Evolutionary conservation across 2,797 vertebrate species (phyloP), one percentile per base, ranked within the genome.

Genomic region (Crocodylus rhombifer): DNA sequence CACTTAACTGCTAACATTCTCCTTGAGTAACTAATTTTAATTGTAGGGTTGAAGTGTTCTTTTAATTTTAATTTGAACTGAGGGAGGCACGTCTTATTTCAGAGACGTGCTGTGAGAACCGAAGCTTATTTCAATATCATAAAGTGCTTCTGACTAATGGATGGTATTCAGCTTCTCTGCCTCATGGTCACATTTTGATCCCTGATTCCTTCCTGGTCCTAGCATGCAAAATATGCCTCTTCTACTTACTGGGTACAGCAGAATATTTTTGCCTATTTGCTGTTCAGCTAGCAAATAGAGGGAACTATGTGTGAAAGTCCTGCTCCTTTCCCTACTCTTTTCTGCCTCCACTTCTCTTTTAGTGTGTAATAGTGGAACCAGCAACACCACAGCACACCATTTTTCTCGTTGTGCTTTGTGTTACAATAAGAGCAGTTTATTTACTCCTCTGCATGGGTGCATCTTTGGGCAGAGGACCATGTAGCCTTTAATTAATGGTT

Each of bases 351-450:
- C 10, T 64, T 87, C 0, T 1, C 7, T 6, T 6, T 4, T 71
- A 18, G 2, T 83, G 9, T 26, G 63, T 11, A 17, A 77, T 28
- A 57, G 26, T 0, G 83, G 20, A 14, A 75, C 1, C 83, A 15
- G 20, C 14, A 92, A 77, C 30, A 11, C 1, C 79, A 81, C 2
- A 42, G 5, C 4, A 67, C 16, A 0, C 0, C 1, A 2, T 93
- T 91, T 67, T 79, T 14, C 3, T 85, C 15, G 1, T 21, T 17
- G 3, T 42, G 3, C 3, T 91, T 17, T 69, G 6, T 86, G 12
- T 57, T 42, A 73, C 26, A 69, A 0, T 0, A 7, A n/a, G 1
- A 51, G 18, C 69, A 84, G 2, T n/a, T 71, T 18, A 84, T 15
- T 16, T 80, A 4, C 2, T 85, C 25, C 78, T 58, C 55, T 28